Evolutionary conservation across 2,113 vertebrate genomes (phyloP).

Genomic region (Nothocercus julius): DNA sequence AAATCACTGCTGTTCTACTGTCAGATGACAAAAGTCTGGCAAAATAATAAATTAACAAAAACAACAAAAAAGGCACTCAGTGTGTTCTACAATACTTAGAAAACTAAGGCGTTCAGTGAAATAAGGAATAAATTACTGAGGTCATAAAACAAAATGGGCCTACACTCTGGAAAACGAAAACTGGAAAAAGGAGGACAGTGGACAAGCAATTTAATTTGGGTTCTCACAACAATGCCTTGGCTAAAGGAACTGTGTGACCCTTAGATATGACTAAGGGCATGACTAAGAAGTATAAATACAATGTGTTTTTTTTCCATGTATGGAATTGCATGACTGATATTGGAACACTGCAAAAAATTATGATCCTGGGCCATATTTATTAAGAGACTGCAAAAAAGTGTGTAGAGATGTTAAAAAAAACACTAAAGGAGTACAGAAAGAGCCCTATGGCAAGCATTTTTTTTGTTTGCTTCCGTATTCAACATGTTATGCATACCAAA

Average conservation of each 20-base stretch:
- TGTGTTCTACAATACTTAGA: background rate
- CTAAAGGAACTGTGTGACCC: background rate
- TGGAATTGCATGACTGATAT: background rate
- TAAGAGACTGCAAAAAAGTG: background rate
- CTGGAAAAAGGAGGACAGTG: background rate
- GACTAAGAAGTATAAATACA: background rate
- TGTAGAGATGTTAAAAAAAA: background rate
- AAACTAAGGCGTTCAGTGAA: background rate
- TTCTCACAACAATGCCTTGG: background rate
- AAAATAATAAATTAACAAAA: background rate
- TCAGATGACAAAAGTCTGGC: background rate
- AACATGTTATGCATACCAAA: background rate
- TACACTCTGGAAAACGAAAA: background rate
- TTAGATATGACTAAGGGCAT: background rate
- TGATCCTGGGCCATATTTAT: background rate
- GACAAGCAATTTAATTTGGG: background rate
- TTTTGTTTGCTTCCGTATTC: background rate
- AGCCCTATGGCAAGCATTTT: background rate
- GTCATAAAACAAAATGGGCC: background rate
- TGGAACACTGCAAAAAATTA: background rate
- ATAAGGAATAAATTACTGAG: constrained; percentile 13
- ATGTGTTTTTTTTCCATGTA: background rate
- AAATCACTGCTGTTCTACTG: background rate
- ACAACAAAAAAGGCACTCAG: background rate
- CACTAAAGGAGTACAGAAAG: background rate